phyloP scores from a whole-genome alignment of 1,140 invertebrate species.

The Paraescarpia echinospica region DNA sequence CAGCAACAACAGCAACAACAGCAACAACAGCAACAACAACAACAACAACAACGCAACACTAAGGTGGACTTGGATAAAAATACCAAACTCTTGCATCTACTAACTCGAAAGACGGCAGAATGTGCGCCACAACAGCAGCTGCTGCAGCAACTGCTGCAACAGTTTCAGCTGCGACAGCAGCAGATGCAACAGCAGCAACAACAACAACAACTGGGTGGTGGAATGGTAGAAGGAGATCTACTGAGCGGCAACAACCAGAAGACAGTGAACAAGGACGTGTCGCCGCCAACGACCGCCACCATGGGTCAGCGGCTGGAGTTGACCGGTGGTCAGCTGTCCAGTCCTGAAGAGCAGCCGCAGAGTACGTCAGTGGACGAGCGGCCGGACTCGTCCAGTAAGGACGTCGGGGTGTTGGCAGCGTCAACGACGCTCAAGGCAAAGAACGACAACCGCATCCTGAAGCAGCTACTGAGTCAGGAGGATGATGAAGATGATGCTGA shows the following conservation, averaged over 20 bases:
- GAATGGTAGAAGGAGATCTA: not conserved
- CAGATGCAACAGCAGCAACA: constrained; percentile 2
- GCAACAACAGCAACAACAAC: not conserved
- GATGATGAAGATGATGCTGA: constrained; percentile 64
- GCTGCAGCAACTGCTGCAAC: not conserved
- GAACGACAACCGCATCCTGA: constrained; percentile 68
- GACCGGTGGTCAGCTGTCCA: not conserved
- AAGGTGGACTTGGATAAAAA: not conserved
- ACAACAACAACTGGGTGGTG: not conserved
- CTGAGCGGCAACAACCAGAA: not conserved
- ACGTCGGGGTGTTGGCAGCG: constrained; percentile 29
- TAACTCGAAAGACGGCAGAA: not conserved
- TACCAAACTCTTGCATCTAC: not conserved
- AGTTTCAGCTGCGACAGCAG: not conserved
- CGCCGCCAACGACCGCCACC: not conserved
- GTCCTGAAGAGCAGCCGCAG: constrained; percentile 36
- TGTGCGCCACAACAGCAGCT: not conserved
- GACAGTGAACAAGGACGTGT: not conserved
- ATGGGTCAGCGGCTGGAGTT: not conserved
- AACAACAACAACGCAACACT: not conserved
- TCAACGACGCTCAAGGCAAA: constrained; percentile 21
- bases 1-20: not conserved
- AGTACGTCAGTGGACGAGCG: constrained; percentile 59
- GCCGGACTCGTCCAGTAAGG: constrained; percentile 46
- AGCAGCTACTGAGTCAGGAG: constrained; percentile 77